phyloP scores from a whole-genome alignment of 1,140 invertebrate species.

The Sipha flava region DNA sequence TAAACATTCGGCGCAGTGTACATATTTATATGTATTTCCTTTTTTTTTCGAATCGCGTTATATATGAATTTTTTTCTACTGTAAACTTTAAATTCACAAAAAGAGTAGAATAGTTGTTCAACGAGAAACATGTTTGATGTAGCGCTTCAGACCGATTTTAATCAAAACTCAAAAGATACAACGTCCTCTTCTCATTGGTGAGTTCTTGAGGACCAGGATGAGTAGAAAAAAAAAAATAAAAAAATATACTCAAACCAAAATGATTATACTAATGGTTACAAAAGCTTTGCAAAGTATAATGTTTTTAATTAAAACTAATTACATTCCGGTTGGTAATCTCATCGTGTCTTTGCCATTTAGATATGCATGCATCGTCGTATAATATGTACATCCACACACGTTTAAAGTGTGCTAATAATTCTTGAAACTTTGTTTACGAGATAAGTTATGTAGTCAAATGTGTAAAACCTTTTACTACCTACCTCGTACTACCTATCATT shows the following conservation, averaged over 20 bases:
- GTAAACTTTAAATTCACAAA: neutral
- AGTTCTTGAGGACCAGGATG: neutral
- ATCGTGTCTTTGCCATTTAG: neutral
- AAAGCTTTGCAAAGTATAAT: neutral
- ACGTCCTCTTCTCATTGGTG: neutral
- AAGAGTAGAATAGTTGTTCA: neutral
- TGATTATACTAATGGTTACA: neutral
- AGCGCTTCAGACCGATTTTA: neutral
- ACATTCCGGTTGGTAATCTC: neutral
- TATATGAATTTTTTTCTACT: neutral
- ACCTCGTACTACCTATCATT: too few species aligned
- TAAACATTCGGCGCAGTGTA: neutral
- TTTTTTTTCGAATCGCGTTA: too few species aligned
- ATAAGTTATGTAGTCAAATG: neutral
- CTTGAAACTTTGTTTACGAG: neutral
- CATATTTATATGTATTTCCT: neutral
- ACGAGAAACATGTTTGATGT: neutral
- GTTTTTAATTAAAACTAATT: conserved; percentile 22
- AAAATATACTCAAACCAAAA: neutral
- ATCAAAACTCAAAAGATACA: neutral
- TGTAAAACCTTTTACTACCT: neutral
- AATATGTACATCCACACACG: neutral
- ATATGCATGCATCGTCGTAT: neutral
- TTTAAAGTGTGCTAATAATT: neutral
- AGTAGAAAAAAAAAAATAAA: neutral